Evolutionary conservation across 2,888 invertebrate species (phyloP).

Genomic region (Allophyes oxyacanthae): DNA sequence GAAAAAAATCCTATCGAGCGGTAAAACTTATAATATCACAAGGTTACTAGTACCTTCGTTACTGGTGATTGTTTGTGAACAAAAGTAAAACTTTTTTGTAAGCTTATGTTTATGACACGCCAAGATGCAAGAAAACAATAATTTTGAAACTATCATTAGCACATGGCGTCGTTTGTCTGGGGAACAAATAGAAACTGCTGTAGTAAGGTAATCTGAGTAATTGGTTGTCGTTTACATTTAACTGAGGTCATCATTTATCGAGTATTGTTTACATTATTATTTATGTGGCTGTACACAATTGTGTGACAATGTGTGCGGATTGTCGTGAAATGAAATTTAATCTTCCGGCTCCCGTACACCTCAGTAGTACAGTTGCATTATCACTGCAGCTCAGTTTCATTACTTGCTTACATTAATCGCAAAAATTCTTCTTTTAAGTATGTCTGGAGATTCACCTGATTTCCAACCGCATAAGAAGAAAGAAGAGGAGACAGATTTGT

Average conservation of each 20-base stretch:
- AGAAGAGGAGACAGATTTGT: constrained; percentile 73
- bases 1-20: not conserved
- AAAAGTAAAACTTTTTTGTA: constrained; percentile 71
- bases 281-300: constrained; percentile 48
- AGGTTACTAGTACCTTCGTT: constrained; percentile 5
- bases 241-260: constrained; percentile 46
- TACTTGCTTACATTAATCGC: constrained; percentile 36
- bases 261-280: constrained; percentile 66
- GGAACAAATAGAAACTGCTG: constrained; percentile 73
- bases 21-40: constrained; percentile 1
- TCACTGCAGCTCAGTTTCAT: constrained; percentile 23
- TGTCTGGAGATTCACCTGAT: constrained; percentile 81
- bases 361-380: constrained; percentile 18
- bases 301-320: constrained; percentile 47
- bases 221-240: constrained; percentile 46
- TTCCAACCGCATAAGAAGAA: constrained; percentile 75
- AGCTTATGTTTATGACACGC: constrained; percentile 60
- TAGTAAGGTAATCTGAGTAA: constrained; percentile 73
- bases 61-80: constrained; percentile 33
- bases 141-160: constrained; percentile 82
- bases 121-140: constrained; percentile 81
- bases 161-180: constrained; percentile 85
- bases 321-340: constrained; percentile 55
- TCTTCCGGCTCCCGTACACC: constrained; percentile 34
- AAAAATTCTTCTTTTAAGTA: constrained; percentile 69